Evolutionary conservation across 2,888 invertebrate genomes (phyloP).

Genomic region (Lordiphosa andalusiaca): DNA sequence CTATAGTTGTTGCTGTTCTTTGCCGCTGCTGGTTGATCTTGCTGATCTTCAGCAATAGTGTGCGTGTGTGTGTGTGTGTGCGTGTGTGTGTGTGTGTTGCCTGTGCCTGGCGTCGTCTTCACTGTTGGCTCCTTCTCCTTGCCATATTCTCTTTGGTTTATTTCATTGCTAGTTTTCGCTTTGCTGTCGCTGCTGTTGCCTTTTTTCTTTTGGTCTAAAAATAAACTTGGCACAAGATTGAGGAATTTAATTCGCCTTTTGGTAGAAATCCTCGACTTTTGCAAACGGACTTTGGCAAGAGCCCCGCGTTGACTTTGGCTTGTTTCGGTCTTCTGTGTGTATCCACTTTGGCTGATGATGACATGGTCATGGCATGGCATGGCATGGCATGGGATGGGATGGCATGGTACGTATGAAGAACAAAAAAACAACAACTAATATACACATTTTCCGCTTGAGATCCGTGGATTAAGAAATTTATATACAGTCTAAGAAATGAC

Average conservation of each 20-base stretch:
- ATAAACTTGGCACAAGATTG: conserved; percentile 74
- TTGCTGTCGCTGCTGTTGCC: conserved; percentile 30
- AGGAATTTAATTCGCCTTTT: conserved; percentile 78
- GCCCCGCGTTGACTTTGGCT: conserved; percentile 20
- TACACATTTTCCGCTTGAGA: conserved; percentile 66
- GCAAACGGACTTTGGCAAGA: conserved; percentile 71
- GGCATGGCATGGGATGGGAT: conserved; percentile 54
- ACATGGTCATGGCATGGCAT: conserved; percentile 59
- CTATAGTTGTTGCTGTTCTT: conserved; percentile 32
- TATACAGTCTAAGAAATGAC: conserved; percentile 46
- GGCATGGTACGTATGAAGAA: conserved; percentile 36
- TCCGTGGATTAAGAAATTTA: conserved; percentile 58
- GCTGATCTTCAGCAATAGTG: conserved; percentile 41
- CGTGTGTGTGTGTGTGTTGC: conserved; percentile 17
- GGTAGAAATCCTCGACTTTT: conserved; percentile 75
- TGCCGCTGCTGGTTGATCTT: conserved; percentile 49
- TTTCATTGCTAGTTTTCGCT: conserved; percentile 66
- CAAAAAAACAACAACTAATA: conserved; percentile 32
- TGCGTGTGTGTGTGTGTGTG: conserved; percentile 23
- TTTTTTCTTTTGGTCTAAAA: conserved; percentile 66
- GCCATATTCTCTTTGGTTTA: conserved; percentile 42
- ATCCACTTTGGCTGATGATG: conserved; percentile 64
- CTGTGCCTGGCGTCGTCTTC: conserved; percentile 19
- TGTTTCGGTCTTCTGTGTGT: conserved; percentile 25
- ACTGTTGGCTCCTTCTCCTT: conserved; percentile 30